These are phyloP conservation scores for Atherinosoma microstoma DNA, from an alignment of 2,797 vertebrate species.

Conservation along the genomic window DNA sequence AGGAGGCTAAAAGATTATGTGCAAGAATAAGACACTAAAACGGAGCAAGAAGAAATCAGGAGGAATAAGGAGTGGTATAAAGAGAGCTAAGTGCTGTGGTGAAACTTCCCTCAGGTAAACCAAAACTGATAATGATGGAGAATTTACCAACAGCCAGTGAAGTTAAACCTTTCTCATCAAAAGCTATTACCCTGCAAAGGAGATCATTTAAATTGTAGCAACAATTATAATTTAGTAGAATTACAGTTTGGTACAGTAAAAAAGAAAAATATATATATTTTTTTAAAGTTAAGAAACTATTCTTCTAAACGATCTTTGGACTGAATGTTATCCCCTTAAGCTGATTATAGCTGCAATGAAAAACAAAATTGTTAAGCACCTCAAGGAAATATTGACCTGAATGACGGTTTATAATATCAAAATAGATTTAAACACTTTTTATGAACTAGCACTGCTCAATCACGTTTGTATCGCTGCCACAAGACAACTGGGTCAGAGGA, in stretches of 20 bases:
- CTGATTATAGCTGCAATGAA: too few relatives aligned
- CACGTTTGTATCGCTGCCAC: too few relatives aligned
- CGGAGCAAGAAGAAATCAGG: neutral
- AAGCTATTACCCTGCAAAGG: too few relatives aligned
- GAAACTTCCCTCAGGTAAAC: neutral
- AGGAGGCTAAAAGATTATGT: neutral
- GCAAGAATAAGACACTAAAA: neutral
- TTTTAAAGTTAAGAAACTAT: neutral
- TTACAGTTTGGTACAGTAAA: neutral
- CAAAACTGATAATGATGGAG: neutral
- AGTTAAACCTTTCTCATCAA: too few relatives aligned
- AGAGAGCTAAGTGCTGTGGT: neutral
- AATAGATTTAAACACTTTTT: too few relatives aligned
- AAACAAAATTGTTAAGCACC: too few relatives aligned
- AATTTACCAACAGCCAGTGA: too few relatives aligned
- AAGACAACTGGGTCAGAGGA: too few relatives aligned
- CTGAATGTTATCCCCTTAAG: too few relatives aligned
- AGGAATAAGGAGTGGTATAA: neutral
- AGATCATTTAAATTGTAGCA: neutral
- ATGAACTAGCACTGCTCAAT: too few relatives aligned
- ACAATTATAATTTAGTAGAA: neutral
- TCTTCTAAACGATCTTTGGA: neutral
- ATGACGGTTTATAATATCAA: too few relatives aligned
- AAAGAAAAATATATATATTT: neutral
- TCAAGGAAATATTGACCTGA: too few relatives aligned